A percentile compares a stretch with the other conserved stretches of the same genome.
phyloP scores from a whole-genome alignment of 1,140 invertebrate genomes.

The Euwallacea fornicatus region DNA sequence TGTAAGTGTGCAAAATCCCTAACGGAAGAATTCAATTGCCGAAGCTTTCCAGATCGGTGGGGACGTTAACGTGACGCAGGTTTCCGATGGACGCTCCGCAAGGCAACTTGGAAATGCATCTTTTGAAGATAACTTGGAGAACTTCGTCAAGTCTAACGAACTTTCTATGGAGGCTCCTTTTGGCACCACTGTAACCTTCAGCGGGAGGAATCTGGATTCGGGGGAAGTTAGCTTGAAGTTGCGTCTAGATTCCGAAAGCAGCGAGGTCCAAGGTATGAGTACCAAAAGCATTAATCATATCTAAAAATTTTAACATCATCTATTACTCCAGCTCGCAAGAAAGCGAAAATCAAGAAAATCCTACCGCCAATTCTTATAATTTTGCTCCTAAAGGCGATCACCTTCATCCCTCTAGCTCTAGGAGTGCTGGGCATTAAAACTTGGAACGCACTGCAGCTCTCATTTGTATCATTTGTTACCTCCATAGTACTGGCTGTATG shows the following conservation, averaged over 20 bases:
- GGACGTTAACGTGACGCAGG: conserved; percentile 19
- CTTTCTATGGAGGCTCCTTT: conserved; percentile 73
- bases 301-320: neutral
- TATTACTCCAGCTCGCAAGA: conserved; percentile 48
- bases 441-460: conserved; percentile 80
- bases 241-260: conserved; percentile 62
- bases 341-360: conserved; percentile 77
- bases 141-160: conserved; percentile 73
- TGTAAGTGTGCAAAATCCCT: neutral
- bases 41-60: conserved; percentile 24
- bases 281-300: neutral
- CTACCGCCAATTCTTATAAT: conserved; percentile 79
- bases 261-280: conserved; percentile 56
- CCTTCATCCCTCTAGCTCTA: conserved; percentile 77
- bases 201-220: conserved; percentile 71
- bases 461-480: conserved; percentile 83
- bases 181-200: conserved; percentile 71
- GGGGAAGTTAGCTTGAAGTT: conserved; percentile 72
- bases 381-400: conserved; percentile 79
- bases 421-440: conserved; percentile 80
- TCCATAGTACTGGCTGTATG: conserved; percentile 80
- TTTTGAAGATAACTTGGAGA: conserved; percentile 68
- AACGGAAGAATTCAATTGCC: neutral
- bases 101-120: conserved; percentile 58
- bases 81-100: conserved; percentile 59